phyloP scores from a whole-genome alignment of 2,797 vertebrate genomes.

The Takifugu ocellatus region DNA sequence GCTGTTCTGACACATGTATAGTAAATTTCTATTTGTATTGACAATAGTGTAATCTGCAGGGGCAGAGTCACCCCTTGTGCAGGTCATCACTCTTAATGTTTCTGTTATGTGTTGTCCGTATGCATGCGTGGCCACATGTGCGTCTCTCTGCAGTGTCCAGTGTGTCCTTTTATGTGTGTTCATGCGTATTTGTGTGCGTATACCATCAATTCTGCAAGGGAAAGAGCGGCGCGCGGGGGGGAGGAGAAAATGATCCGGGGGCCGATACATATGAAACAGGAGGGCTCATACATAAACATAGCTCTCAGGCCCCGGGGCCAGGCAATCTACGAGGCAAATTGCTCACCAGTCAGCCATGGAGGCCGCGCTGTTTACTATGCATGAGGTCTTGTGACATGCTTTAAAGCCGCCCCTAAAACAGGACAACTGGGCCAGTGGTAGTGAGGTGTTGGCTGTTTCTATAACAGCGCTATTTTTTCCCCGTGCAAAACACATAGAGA shows the following conservation, averaged over 20 bases:
- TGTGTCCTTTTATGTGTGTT: conserved; percentile 31
- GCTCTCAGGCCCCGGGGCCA: conserved; percentile 79
- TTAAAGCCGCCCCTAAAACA: conserved; percentile 92
- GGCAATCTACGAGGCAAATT: conserved; percentile 81
- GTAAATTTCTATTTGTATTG: conserved; percentile 87
- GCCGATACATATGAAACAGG: conserved; percentile 99
- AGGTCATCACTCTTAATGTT: conserved; percentile 98
- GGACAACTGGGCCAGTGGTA: conserved; percentile 59
- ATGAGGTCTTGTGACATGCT: conserved; percentile 96
- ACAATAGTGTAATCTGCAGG: conserved; percentile 96
- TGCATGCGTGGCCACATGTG: conserved; percentile 23
- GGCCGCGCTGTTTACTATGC: conserved; percentile 92
- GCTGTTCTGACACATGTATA: conserved; percentile 70
- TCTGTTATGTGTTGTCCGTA: conserved; percentile 58
- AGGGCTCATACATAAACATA: conserved; percentile 99
- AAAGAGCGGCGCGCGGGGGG: conserved; percentile 76
- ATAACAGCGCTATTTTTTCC: conserved; percentile 50
- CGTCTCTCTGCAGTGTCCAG: conserved; percentile 36
- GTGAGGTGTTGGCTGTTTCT: conserved; percentile 59
- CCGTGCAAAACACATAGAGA: conserved; percentile 56
- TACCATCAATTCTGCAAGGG: conserved; percentile 86
- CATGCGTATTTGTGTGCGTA: conserved; percentile 58
- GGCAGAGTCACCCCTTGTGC: conserved; percentile 89
- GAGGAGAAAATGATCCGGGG: conserved; percentile 87
- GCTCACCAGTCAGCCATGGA: conserved; percentile 80